These are phyloP conservation scores for Caenorhabditis tropicalis DNA, from an alignment of 1,140 invertebrate species.

Conservation along the genomic window DNA sequence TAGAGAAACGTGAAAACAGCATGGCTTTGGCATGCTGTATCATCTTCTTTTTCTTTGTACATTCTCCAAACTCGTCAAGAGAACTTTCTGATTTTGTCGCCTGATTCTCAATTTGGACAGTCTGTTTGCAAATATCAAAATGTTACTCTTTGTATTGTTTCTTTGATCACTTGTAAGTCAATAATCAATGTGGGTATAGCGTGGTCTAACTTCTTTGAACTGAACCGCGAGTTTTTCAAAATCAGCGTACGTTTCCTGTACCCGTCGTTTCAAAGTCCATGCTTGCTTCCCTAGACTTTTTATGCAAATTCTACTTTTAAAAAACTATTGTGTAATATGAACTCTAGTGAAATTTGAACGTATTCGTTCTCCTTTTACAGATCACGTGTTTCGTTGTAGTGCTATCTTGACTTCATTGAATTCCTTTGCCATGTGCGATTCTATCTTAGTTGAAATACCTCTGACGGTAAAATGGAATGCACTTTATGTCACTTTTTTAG, in stretches of 20 bases:
- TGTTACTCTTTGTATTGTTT: no score
- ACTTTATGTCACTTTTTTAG: not conserved
- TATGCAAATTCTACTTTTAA: not conserved
- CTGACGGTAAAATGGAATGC: no score
- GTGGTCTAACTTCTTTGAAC: no score
- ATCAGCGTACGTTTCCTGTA: no score
- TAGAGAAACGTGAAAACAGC: not conserved
- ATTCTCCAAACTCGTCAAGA: not conserved
- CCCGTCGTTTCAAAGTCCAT: not conserved
- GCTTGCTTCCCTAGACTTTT: not conserved
- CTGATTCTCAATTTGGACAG: not conserved
- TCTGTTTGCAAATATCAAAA: not conserved
- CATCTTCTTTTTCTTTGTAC: not conserved
- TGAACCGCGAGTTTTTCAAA: no score
- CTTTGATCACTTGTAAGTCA: no score
- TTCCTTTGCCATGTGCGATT: not conserved
- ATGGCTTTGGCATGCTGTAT: not conserved
- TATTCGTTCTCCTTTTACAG: not conserved
- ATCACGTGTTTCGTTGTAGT: not conserved
- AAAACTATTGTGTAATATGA: slow-evolving; percentile 29
- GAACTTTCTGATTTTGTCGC: not conserved
- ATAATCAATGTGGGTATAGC: no score
- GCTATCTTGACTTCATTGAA: not conserved
- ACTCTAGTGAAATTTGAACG: slow-evolving; percentile 2
- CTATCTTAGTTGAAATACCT: not conserved